Evolutionary conservation across 1,140 invertebrate genomes (phyloP), one percentile per base, ranked within the genome.

Genomic region (Zaprionus ornatus): DNA sequence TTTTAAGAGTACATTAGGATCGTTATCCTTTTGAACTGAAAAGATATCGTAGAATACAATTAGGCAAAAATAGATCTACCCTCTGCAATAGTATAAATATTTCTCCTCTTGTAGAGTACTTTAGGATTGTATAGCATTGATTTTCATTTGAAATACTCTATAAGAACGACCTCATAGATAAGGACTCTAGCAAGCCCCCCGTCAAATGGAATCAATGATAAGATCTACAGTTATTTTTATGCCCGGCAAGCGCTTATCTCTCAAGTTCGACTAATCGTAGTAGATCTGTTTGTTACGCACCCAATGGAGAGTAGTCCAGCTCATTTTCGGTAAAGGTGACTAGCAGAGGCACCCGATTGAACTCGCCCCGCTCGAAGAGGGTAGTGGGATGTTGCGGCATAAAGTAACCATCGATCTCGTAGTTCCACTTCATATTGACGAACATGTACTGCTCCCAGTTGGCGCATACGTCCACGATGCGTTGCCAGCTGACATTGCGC

Each of bases 251-350:
- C 13, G 45, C 45, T 50, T 35, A 0, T 29, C 4, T n/a, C 7
- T 12, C 0, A 7, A n/a, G 15, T 40, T 40, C 37, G 37, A n/a
- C 37, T 40, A 40, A 40, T 15, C 37, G 2, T 5, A n/a, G 2
- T 5, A n/a, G 15, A 7, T 42, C 6, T 42, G 4, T 17, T 6
- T 17, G 7, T 9, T 23, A 73, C 79, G 62, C 84, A 93, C 78
- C 80, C 72, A 35, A 91, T 93, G 5, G 93, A 91, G 90, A 94
- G 93, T 95, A 64, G 95, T 94, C 94, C 85, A 96, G 94, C 84
- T 96, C 96, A 60, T 95, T 94, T 56, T 93, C 91, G 0, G 95
- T 95, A 23, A 94, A 91, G 45, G 95, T 95, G 76, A 94, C 93
- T 19, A 96, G 94, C 25, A 95, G 80, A 0, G 96, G 96, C 4